Evolutionary conservation across 2,888 invertebrate species (phyloP).

Genomic region (Amphiduros pacificus): DNA sequence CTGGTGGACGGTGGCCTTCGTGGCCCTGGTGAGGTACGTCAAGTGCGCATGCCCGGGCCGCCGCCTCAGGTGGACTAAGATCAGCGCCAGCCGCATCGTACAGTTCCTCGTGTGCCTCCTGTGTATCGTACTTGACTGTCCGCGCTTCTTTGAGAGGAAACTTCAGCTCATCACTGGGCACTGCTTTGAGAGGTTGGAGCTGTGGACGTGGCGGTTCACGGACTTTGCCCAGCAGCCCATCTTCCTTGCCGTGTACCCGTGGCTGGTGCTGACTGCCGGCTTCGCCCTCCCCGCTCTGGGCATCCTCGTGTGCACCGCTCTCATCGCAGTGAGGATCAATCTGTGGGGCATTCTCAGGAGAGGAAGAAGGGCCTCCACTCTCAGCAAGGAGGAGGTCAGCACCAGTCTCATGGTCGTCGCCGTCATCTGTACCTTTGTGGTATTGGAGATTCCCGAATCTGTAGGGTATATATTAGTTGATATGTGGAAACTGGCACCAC

Average conservation of each 20-base stretch:
- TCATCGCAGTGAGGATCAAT: constrained; percentile 1
- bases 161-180: constrained; percentile 18
- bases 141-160: constrained; percentile 25
- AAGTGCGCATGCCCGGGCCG: not conserved
- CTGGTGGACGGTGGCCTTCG: constrained; percentile 13
- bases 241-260: constrained; percentile 17
- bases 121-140: constrained; percentile 22
- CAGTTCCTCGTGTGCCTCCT: constrained; percentile 11
- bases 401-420: constrained; percentile 7
- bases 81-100: constrained; percentile 23
- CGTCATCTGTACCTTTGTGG: constrained; percentile 6
- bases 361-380: not conserved
- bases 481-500: not conserved
- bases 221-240: constrained; percentile 3
- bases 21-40: not conserved
- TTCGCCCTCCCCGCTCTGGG: constrained; percentile 16
- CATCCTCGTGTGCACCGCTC: constrained; percentile 7
- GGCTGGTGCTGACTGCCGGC: constrained; percentile 12
- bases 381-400: constrained; percentile 6
- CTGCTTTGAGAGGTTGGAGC: constrained; percentile 16
- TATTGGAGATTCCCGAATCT: constrained; percentile 16
- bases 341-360: not conserved
- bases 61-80: constrained; percentile 17
- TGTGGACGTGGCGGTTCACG: constrained; percentile 15
- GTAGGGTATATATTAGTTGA: not conserved